Percentiles rank a stretch among this genome's conserved stretches.
Evolutionary conservation across 2,797 vertebrate genomes (phyloP).

Genomic region (Nannoperca australis): DNA sequence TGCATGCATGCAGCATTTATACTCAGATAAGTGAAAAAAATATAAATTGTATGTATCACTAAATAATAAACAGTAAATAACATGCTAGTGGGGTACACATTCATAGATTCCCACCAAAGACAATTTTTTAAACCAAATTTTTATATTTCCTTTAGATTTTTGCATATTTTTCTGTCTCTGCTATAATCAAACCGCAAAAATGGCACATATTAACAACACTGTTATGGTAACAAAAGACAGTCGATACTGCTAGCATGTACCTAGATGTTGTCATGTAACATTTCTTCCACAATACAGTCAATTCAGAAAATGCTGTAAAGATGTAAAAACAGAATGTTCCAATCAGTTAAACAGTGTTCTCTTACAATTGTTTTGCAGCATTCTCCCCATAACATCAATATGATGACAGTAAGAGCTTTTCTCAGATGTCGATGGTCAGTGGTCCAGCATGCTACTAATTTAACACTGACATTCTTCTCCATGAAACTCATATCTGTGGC

Average conservation of each 20-base stretch:
- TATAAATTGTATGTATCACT: slow-evolving; percentile 30
- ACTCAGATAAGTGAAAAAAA: slow-evolving; percentile 28
- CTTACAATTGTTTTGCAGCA: slow-evolving; percentile 46
- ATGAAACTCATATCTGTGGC: slow-evolving; percentile 48
- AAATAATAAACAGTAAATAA: slow-evolving; percentile 49
- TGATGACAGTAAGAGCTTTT: slow-evolving; percentile 69
- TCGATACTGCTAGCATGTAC: slow-evolving; percentile 40
- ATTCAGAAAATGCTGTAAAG: slow-evolving; percentile 44
- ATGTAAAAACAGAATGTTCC: slow-evolving; percentile 39
- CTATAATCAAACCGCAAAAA: slow-evolving; percentile 57
- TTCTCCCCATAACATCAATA: slow-evolving; percentile 66
- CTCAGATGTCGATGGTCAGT: slow-evolving; percentile 39
- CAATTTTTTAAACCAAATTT: slow-evolving; percentile 28
- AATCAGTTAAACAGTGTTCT: slow-evolving; percentile 39
- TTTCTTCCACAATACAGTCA: slow-evolving; percentile 44
- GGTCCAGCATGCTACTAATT: slow-evolving; percentile 70
- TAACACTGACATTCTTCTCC: slow-evolving; percentile 46
- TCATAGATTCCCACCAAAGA: slow-evolving; percentile 60
- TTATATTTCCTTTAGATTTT: slow-evolving; percentile 56
- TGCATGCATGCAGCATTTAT: background rate
- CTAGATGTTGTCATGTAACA: slow-evolving; percentile 28
- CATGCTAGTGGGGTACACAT: slow-evolving; percentile 58
- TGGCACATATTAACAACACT: slow-evolving; percentile 54
- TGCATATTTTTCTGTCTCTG: slow-evolving; percentile 77
- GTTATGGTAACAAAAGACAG: slow-evolving; percentile 57